These are phyloP conservation scores for Pelmatolapia mariae DNA, from an alignment of 2,113 vertebrate genomes.

Conservation along the genomic window DNA sequence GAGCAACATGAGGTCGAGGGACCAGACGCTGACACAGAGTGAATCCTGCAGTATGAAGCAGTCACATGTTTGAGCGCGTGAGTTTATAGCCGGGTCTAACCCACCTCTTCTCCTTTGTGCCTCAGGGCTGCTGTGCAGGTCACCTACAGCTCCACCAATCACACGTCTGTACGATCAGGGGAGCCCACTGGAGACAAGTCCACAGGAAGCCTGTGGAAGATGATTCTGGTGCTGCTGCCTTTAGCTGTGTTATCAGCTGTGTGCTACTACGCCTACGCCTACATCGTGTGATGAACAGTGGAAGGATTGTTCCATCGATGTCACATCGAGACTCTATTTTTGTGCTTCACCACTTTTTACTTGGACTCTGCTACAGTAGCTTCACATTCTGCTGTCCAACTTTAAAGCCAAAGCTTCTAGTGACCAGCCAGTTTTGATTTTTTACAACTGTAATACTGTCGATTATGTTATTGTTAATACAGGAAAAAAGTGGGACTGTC, in stretches of 20 bases:
- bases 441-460: background rate
- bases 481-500: background rate
- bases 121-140: slow-evolving; percentile 23
- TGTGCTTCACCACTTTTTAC: background rate
- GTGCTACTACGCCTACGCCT: slow-evolving; percentile 50
- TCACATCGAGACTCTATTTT: background rate
- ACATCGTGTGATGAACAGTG: slow-evolving; percentile 13
- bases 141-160: slow-evolving; percentile 14
- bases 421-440: background rate
- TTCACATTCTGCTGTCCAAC: background rate
- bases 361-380: background rate
- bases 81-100: background rate
- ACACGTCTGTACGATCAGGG: background rate
- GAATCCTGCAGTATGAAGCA: background rate
- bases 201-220: slow-evolving; percentile 3
- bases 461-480: background rate
- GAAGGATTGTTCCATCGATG: background rate
- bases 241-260: slow-evolving; percentile 34
- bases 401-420: background rate
- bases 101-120: background rate
- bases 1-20: background rate
- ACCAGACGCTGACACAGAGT: background rate
- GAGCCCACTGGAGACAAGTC: background rate
- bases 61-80: background rate
- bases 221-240: slow-evolving; percentile 48